Conservation (phyloP, 2,888 invertebrate genomes). For the Sipunculus nudus region DNA sequence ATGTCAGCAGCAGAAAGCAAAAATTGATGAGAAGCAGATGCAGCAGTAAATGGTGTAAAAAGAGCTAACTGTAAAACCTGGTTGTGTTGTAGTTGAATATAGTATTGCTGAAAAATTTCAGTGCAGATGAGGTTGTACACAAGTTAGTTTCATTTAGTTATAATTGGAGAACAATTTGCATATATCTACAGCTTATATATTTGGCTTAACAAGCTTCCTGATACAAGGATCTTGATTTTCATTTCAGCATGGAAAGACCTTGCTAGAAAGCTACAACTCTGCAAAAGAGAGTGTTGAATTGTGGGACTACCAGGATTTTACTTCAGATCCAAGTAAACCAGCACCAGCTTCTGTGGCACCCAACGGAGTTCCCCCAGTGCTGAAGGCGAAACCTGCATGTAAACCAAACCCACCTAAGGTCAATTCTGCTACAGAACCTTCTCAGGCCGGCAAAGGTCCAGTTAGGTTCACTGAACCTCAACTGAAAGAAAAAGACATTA, state of each 20-base stretch:
- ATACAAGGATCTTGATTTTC: conserved; percentile 1
- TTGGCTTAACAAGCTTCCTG: too few relatives aligned
- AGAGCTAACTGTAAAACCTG: background rate
- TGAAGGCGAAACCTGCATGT: conserved; percentile 5
- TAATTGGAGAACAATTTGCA: too few relatives aligned
- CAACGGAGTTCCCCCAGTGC: conserved; percentile 11
- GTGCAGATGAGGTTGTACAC: too few relatives aligned
- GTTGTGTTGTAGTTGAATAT: background rate
- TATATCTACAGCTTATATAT: too few relatives aligned
- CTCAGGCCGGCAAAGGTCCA: too few relatives aligned
- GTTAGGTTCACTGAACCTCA: too few relatives aligned
- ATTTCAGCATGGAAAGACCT: conserved; percentile 27
- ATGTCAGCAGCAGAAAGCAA: too few relatives aligned
- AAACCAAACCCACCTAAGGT: background rate
- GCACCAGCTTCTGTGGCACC: background rate
- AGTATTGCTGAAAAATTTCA: background rate
- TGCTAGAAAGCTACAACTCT: conserved; percentile 22
- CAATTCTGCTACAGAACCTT: too few relatives aligned
- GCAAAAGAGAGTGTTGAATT: conserved; percentile 18
- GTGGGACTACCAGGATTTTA: conserved; percentile 21
- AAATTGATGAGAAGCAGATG: too few relatives aligned
- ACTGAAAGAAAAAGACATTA: too few relatives aligned
- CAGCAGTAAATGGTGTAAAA: too few relatives aligned
- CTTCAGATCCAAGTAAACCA: conserved; percentile 1
- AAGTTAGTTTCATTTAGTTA: too few relatives aligned